These are phyloP conservation scores for Helostoma temminkii DNA, from an alignment of 2,797 vertebrate genomes.

Conservation along the genomic window DNA sequence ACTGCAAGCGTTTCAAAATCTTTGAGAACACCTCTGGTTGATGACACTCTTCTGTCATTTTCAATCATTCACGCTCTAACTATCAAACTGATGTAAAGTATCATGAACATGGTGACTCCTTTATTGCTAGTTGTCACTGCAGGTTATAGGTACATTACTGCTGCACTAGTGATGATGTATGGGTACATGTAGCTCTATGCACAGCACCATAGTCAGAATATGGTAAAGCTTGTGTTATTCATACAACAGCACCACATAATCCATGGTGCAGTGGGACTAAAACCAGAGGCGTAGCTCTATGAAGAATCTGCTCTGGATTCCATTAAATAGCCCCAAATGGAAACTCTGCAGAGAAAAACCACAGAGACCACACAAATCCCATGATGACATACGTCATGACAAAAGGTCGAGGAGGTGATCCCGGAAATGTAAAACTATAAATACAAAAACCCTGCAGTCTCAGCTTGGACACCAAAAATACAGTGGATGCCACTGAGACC, in stretches of 20 bases:
- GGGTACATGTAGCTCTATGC: background rate
- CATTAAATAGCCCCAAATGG: conserved; percentile 20
- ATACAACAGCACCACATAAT: background rate
- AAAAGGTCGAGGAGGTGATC: conserved; percentile 67
- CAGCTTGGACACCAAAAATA: conserved; percentile 67
- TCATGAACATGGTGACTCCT: background rate
- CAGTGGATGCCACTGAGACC: conserved; percentile 68
- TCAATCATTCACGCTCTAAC: background rate
- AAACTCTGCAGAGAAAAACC: conserved; percentile 54
- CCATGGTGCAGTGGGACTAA: background rate
- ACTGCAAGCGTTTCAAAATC: no score
- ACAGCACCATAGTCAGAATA: background rate
- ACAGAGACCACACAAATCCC: conserved; percentile 60
- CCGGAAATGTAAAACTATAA: conserved; percentile 75
- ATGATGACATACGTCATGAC: conserved; percentile 51
- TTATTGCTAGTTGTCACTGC: conserved; percentile 2
- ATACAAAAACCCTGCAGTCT: conserved; percentile 73
- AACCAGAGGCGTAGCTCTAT: background rate
- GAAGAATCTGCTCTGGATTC: conserved; percentile 32
- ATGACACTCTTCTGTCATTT: background rate
- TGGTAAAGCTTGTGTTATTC: background rate
- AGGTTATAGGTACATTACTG: background rate
- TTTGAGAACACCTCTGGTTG: background rate
- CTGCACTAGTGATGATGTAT: background rate
- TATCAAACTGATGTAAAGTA: background rate